Base-by-base conservation (phyloP, 2,113 vertebrate genomes). In the Athene noctua region DNA sequence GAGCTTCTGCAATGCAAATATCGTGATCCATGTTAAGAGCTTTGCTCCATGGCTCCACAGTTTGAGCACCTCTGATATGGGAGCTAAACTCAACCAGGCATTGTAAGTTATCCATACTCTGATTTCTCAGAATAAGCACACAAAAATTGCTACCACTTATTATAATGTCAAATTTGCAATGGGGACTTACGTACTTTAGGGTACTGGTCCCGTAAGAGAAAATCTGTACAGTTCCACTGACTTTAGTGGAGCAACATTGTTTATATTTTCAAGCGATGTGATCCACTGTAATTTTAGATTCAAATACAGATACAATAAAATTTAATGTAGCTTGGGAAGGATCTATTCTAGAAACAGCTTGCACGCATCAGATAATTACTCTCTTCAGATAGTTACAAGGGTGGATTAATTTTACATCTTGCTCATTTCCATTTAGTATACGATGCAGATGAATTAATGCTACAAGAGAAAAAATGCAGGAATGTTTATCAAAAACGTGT, bases 391-490 rank as follows among this genome's bases (percentile, higher is more conserved):
- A 86, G 90, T 91, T 93, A 92, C 59, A 94, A 94, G 83, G 66
- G 52, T 95, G 89, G 73, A 96, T 94, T 96, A 94, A 96, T 95
- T 97, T 93, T 94, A 90, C 63, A 90, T 82, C 75, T 83, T 88
- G 54, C 38, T 93, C 46, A 83, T 94, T 93, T 96, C 77, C 77
- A 80, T 88, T 90, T 70, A 84, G 65, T 55, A 67, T 58, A 84
- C 61, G 52, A 91, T 83, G 83, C 72, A 91, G 46, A 86, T 75
- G 88, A 92, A 91, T 88, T 68, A 80, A 86, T 40, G 72, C 44
- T 92, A 75, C 44, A 78, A 78, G 77, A 80, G 30, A 9, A 40
- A 85, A 88, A 92, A 49, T 18, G 18, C 30, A 83, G 47, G 34
- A 66, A 90, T 71, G 40, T 82, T 94, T 90, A 78, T 87, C 68